phyloP scores from a whole-genome alignment of 1,140 invertebrate genomes.

The Bombus terrestris region DNA sequence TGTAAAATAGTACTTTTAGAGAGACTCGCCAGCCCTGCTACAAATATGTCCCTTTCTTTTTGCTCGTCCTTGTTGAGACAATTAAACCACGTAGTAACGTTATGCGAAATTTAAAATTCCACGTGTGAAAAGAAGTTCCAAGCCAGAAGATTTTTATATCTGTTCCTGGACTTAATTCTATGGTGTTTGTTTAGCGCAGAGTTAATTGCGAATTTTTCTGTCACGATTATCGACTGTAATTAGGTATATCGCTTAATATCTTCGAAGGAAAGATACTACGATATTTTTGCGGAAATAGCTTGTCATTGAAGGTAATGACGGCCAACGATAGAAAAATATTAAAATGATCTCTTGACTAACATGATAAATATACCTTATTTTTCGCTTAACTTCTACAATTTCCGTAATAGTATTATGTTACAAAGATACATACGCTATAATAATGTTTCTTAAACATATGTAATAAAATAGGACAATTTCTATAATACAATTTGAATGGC shows the following conservation, averaged over 20 bases:
- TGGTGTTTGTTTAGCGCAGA: neutral
- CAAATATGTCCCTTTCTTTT: neutral
- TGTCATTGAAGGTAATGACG: no score
- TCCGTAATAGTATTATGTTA: neutral
- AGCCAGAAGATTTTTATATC: neutral
- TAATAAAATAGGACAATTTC: neutral
- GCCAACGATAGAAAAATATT: no score
- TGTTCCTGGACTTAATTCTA: neutral
- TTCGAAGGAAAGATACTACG: no score
- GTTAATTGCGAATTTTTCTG: neutral
- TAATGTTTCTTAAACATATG: neutral
- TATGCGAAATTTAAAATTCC: slow-evolving; percentile 15
- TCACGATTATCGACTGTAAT: neutral
- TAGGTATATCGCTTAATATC: no score
- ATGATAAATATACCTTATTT: no score
- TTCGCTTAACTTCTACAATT: neutral
- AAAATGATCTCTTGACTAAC: no score
- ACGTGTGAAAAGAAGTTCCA: no score
- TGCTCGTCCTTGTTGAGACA: neutral
- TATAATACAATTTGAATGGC: neutral
- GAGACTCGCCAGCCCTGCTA: neutral
- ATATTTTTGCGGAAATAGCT: no score
- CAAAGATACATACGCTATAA: no score
- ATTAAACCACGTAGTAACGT: neutral
- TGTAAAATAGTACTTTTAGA: neutral